Base-by-base conservation (phyloP, 1,140 invertebrate species). In the Dufourea novaeangliae region DNA sequence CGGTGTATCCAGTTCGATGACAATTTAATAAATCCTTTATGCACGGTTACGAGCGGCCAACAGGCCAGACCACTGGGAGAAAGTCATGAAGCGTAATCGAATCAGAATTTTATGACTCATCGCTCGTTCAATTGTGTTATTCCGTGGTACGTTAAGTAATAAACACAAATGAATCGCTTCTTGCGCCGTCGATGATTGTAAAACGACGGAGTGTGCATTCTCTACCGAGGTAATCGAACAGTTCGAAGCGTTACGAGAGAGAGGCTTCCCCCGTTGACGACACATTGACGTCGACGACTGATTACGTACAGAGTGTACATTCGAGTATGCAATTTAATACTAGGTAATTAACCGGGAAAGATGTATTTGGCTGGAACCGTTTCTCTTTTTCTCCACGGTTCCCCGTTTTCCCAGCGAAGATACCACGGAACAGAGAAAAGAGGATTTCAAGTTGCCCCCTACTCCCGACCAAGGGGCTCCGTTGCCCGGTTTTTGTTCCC, bases 21-120 rank as follows among this genome's bases (percentile, higher is more conserved):
- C 67, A 44, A 63, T 77, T 77, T 62, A 63, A 70, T 71, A 77
- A 77, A 70, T 70, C 32, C 68, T 77, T 71, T 77, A 77, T 63
- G 68, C 41, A 14, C 29, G 27, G 64, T 57, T 77, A 62, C 75
- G 37, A 39, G 68, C 41, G 57, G 22, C 14, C 68, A 25, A 25
- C 34, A n/a, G 34, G 12, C 59, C 32, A 41, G 14, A 1, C 27
- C 32, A n/a, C 41, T 41, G 41, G 12, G 68, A 77, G 75, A 77
- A 77, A 77, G 75, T 71, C 46, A 54, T 57, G 17, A 22, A 70
- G 44, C 67, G 57, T 71, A 63, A 77, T 77, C 75, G 75, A 77
- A 77, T 77, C 67, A 77, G 66, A 77, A 77, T 77, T 77, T 77
- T 77, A 77, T 77, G 72, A 77, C 74, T 61, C 75, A 71, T 76